Evolutionary conservation across 1,140 invertebrate genomes (phyloP), one percentile per base, ranked within the genome.

Genomic region (Magallana angulata): DNA sequence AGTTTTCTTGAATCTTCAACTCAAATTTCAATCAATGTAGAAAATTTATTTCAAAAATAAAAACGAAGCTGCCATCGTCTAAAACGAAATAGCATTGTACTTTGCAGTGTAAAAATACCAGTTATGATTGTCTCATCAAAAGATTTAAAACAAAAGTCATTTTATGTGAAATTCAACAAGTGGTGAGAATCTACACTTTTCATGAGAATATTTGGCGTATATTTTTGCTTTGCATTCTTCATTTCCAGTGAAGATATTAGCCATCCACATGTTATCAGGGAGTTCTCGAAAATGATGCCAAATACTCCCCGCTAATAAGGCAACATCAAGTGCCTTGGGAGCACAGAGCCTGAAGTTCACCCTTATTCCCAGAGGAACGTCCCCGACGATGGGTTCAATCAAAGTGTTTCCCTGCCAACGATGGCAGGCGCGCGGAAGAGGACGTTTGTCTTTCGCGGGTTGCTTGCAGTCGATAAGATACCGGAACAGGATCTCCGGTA

Each of bases 391-490:
- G 9, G 94, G 94, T 88, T 94, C 94, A 18, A 94, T 86, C 24
- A 95, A 85, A 14, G 91, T 91, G 56, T 93, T 92, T 82, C 92
- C 90, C 48, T 91, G 91, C 93, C 93, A 95, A 48, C 94, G 90
- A 76, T 93, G 93, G 85, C 94, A 94, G 5, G 94, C 93, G n/a
- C 92, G 64, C 2, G 94, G 94, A 18, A 94, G 91, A 4, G 92
- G 91, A 1, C 91, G 87, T 30, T 93, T 92, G 85, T 93, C 91
- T 85, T 91, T 92, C 6, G 91, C 91, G 12, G 92, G 89, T 60
- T 92, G 91, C 85, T 91, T 91, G 82, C 94, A 94, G 82, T 94
- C 93, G 18, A 95, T 91, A 18, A 94, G 87, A 58, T 94, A 94
- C 68, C 93, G 87, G 84, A 93, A 94, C 24, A 94, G 87, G 87